These are phyloP conservation scores for Melanaphis sacchari DNA, from an alignment of 1,140 invertebrate genomes.

Conservation along the genomic window DNA sequence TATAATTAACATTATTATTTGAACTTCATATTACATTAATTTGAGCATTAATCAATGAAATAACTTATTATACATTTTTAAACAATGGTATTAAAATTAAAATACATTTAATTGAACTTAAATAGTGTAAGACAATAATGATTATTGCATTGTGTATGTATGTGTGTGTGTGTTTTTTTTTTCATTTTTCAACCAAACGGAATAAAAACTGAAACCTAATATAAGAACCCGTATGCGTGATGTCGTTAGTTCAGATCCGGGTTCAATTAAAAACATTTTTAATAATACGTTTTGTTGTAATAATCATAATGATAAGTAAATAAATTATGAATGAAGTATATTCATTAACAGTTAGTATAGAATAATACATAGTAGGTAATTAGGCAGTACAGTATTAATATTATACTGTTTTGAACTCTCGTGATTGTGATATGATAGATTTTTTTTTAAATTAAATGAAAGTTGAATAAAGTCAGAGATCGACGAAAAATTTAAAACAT, in stretches of 20 bases:
- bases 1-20: neutral
- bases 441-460: neutral
- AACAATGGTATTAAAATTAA: neutral
- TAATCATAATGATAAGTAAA: constrained; percentile 45
- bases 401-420: neutral
- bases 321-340: constrained; percentile 39
- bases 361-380: constrained; percentile 3
- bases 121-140: neutral
- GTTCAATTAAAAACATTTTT: constrained; percentile 55
- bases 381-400: neutral
- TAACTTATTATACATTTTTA: neutral
- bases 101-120: constrained; percentile 42
- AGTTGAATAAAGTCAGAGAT: neutral
- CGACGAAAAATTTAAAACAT: neutral
- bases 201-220: constrained; percentile 39
- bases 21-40: neutral
- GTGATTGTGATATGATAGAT: neutral
- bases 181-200: neutral
- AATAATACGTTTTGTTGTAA: constrained; percentile 34
- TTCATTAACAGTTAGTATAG: neutral
- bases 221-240: constrained; percentile 39
- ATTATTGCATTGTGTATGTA: neutral
- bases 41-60: neutral
- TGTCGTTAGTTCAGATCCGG: constrained; percentile 44
- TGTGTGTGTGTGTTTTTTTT: neutral